Evolutionary conservation across 2,888 invertebrate genomes (phyloP).

Genomic region (Callyntrura guangdongensis): DNA sequence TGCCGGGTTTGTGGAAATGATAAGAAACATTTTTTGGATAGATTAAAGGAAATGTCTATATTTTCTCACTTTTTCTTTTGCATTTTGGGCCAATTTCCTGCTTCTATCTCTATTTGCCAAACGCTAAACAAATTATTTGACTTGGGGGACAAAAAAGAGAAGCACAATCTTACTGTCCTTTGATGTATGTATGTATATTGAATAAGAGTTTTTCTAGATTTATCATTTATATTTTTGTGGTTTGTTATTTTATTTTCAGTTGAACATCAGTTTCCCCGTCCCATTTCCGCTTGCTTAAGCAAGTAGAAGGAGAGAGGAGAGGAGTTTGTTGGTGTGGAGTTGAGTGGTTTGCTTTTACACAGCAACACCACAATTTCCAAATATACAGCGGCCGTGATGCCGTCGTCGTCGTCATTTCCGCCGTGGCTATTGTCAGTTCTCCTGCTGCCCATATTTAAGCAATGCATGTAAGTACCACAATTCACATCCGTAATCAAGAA

Average conservation of each 20-base stretch:
- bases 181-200: too few species aligned
- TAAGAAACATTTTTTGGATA: too few species aligned
- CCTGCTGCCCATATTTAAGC: slow-evolving; percentile 57
- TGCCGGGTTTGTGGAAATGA: too few species aligned
- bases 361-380: neutral
- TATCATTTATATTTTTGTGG: neutral
- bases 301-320: neutral
- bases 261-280: neutral
- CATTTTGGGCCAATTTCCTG: too few species aligned
- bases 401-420: slow-evolving; percentile 58
- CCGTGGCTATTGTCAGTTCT: slow-evolving; percentile 35
- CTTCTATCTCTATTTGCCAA: too few species aligned
- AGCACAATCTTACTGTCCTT: too few species aligned
- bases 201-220: neutral
- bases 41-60: too few species aligned
- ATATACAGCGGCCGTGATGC: slow-evolving; percentile 65
- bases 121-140: too few species aligned
- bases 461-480: slow-evolving; percentile 64
- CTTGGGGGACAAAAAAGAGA: too few species aligned
- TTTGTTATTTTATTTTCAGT: neutral
- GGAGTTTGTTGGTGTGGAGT: neutral
- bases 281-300: too few species aligned
- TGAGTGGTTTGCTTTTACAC: neutral
- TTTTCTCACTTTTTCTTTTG: too few species aligned
- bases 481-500: too few species aligned